A percentile compares a stretch with the other conserved stretches of the same genome.
Conservation (phyloP, 2,113 vertebrate genomes). For the Reinhardtius hippoglossoides region DNA sequence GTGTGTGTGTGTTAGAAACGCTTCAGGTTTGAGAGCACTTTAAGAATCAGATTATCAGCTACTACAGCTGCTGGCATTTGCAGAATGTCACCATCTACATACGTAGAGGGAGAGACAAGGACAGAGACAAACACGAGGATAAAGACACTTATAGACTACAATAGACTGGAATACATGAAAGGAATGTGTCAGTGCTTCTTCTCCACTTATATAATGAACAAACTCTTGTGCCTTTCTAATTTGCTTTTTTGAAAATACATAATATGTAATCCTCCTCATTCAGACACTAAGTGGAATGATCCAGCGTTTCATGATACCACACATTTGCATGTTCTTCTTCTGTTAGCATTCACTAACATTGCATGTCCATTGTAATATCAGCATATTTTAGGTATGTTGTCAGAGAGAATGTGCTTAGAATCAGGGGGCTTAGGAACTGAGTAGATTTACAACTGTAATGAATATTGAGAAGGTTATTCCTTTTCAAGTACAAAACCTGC, state of each 20-base stretch:
- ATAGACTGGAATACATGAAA: background rate
- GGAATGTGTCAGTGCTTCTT: background rate
- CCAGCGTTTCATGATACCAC: background rate
- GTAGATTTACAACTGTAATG: background rate
- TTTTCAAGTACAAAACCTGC: too few species aligned
- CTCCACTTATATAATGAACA: background rate
- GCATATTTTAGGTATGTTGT: too few species aligned
- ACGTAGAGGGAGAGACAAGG: constrained; percentile 40
- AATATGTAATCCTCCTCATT: background rate
- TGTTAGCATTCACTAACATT: background rate
- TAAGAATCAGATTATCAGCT: constrained; percentile 67
- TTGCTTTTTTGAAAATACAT: background rate
- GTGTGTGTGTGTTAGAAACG: constrained; percentile 15
- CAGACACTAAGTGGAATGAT: constrained; percentile 8
- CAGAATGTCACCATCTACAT: constrained; percentile 67
- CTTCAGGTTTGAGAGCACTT: constrained; percentile 60
- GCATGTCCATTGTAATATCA: too few species aligned
- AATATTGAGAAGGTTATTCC: too few species aligned
- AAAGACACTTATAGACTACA: constrained; percentile 17
- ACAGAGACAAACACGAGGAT: constrained; percentile 38
- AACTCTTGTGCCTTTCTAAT: background rate
- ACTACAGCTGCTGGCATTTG: constrained; percentile 66
- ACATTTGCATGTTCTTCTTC: background rate
- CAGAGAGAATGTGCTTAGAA: background rate
- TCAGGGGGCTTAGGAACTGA: background rate